Base-by-base conservation (phyloP, 1,140 invertebrate species). In the Sipha flava region DNA sequence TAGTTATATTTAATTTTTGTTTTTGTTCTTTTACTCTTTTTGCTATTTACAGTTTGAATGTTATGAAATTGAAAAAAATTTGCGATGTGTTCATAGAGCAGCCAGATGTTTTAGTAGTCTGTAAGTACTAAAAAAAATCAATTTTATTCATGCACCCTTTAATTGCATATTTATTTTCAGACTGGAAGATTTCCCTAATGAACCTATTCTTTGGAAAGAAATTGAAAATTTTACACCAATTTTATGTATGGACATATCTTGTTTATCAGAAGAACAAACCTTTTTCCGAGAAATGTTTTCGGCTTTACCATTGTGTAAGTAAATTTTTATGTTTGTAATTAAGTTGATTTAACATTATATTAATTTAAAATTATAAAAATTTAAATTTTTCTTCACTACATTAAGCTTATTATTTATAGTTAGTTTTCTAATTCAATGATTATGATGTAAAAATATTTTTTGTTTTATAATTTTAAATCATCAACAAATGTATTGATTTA, bases 11-110 rank as follows among this genome's bases (percentile, higher is more conserved):
- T 10, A 59, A 45, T 2, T 14, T 45, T 80, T 79, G 16, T 75
- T 80, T n/a, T n/a, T n/a, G n/a, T n/a, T n/a, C n/a, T n/a, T n/a
- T n/a, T n/a, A n/a, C n/a, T n/a, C n/a, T n/a, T n/a, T n/a, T 10
- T 80, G 3, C 75, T 26, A 57, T 79, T 81, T 82, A 52, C 45
- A 83, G 82, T 92, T 93, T 85, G 92, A 95, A 87, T 92, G 92
- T 0, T 95, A 95, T 84, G 85, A 90, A 70, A 89, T 94, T 82
- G 93, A 94, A 83, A 95, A 94, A 85, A 87, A 91, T 80, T 90
- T 90, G 4, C 91, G 90, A 82, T 92, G 94, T 87, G 88, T 92
- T 4, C 91, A 91, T 83, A 93, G 94, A 86, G 92, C 93, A 72
- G 93, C 93, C 12, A 91, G 93, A 86, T 93, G 91, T 86, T 94